Evolutionary conservation across 2,888 invertebrate species (phyloP).

Genomic region (Cylloceria caligata): DNA sequence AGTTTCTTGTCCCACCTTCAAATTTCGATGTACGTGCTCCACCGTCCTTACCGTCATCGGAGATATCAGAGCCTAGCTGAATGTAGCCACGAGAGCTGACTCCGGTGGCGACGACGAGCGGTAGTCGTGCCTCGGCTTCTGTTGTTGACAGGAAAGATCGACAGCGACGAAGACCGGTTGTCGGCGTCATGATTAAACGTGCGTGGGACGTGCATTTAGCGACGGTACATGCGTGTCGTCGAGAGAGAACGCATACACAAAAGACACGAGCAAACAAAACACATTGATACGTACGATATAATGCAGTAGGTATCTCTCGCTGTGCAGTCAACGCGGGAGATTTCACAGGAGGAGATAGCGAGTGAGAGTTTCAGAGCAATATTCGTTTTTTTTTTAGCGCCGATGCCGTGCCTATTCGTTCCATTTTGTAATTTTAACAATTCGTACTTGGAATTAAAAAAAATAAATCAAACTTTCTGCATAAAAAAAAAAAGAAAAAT

Average conservation of each 20-base stretch:
- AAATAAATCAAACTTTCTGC: neutral
- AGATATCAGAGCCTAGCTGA: constrained; percentile 72
- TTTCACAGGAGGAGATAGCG: constrained; percentile 41
- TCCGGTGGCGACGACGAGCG: constrained; percentile 53
- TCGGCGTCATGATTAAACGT: constrained; percentile 17
- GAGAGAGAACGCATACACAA: constrained; percentile 37
- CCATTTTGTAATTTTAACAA: constrained; percentile 4
- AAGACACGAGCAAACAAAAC: constrained; percentile 53
- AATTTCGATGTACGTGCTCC: constrained; percentile 63
- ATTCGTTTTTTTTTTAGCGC: constrained; percentile 36
- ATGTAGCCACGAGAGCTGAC: constrained; percentile 72
- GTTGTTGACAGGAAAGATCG: constrained; percentile 10
- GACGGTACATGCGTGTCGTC: constrained; percentile 31
- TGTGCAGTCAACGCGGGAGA: constrained; percentile 42
- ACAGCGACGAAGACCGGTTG: neutral
- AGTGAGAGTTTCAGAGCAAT: constrained; percentile 40
- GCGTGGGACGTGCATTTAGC: constrained; percentile 41
- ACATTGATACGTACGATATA: constrained; percentile 67
- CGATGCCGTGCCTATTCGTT: constrained; percentile 57
- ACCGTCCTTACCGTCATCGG: constrained; percentile 81
- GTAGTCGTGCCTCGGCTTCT: constrained; percentile 59
- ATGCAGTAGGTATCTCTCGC: constrained; percentile 34
- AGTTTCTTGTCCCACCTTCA: constrained; percentile 61
- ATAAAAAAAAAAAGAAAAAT: neutral
- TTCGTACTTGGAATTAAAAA: neutral